Conservation (phyloP, 2,888 invertebrate genomes). For the Netelia melanura region DNA sequence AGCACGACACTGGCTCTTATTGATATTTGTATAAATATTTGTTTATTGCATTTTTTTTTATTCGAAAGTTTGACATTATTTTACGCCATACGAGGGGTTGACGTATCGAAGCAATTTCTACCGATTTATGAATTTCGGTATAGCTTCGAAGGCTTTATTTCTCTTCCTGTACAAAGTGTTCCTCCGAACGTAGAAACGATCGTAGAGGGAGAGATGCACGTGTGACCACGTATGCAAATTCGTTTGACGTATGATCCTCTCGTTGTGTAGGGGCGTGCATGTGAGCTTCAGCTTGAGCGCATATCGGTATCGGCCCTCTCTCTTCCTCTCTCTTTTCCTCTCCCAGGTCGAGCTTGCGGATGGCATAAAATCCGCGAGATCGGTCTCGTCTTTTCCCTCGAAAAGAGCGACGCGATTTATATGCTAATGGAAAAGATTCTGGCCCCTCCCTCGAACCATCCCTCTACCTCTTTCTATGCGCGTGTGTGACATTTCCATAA, state of each 20-base stretch:
- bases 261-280: background rate
- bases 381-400: constrained; percentile 49
- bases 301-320: constrained; percentile 34
- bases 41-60: background rate
- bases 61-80: background rate
- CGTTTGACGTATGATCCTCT: constrained; percentile 44
- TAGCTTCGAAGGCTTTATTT: constrained; percentile 38
- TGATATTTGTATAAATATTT: too few relatives aligned
- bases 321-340: constrained; percentile 8
- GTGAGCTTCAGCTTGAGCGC: constrained; percentile 31
- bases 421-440: constrained; percentile 75
- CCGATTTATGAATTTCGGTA: constrained; percentile 19
- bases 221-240: constrained; percentile 62
- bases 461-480: constrained; percentile 1
- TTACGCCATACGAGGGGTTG: background rate
- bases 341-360: constrained; percentile 13
- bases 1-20: too few relatives aligned
- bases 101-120: background rate
- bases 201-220: constrained; percentile 57
- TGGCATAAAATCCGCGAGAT: constrained; percentile 45
- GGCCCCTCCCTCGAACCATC: constrained; percentile 6
- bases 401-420: constrained; percentile 74
- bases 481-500: constrained; percentile 72
- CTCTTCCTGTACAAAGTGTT: constrained; percentile 14
- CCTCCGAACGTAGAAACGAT: background rate